Conservation (phyloP, 1,140 invertebrate genomes). For the Eriocheir sinensis region DNA sequence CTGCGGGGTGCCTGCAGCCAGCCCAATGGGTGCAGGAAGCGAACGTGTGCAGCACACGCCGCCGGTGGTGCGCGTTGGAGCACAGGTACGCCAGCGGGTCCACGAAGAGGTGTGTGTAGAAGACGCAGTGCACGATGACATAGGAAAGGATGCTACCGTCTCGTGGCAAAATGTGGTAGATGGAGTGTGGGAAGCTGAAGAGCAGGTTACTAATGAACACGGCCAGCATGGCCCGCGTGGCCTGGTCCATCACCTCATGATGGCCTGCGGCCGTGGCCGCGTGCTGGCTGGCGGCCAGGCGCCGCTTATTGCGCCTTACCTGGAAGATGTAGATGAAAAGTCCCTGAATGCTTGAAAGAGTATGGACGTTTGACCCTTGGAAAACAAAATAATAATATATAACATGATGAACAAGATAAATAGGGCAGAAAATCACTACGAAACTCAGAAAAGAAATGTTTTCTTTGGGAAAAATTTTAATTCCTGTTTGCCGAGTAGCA, state of each 20-base stretch:
- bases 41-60: background rate
- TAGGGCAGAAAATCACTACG: too few species aligned
- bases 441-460: too few species aligned
- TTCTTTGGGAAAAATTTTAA: too few species aligned
- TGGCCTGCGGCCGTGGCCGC: too few species aligned
- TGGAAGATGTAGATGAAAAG: too few species aligned
- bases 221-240: conserved; percentile 50
- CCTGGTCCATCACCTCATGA: background rate
- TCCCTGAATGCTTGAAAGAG: too few species aligned
- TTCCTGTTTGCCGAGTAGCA: too few species aligned
- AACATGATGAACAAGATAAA: too few species aligned
- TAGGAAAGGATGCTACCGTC: background rate
- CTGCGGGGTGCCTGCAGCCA: background rate
- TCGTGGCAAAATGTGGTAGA: background rate
- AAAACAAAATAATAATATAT: too few species aligned
- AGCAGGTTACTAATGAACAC: conserved; percentile 54
- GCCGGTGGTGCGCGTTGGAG: background rate
- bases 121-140: background rate
- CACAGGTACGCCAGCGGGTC: conserved; percentile 45
- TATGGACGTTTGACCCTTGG: too few species aligned
- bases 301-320: conserved; percentile 33
- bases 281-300: background rate
- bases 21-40: background rate
- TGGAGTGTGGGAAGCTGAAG: conserved; percentile 32
- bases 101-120: conserved; percentile 31